These are phyloP conservation scores for Lepidocyrtinus sp. DNA, from an alignment of 2,888 invertebrate species.

Conservation along the genomic window DNA sequence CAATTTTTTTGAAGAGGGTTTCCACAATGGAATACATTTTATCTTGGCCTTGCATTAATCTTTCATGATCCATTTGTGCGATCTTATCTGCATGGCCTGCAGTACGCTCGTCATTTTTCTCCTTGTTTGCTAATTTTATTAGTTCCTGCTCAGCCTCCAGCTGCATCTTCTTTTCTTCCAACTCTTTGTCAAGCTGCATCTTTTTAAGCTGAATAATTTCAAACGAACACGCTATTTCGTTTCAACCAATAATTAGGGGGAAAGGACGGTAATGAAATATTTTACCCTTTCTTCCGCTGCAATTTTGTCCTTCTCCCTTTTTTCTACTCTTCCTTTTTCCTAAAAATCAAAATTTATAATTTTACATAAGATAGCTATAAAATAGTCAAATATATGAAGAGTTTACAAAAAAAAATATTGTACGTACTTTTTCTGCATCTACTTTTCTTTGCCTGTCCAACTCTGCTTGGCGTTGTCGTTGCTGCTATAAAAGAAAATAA, in stretches of 20 bases:
- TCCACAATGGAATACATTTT: conserved; percentile 27
- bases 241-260: background rate
- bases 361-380: background rate
- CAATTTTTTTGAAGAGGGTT: conserved; percentile 16
- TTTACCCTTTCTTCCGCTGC: background rate
- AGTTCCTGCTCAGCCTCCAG: conserved; percentile 8
- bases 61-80: background rate
- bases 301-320: background rate
- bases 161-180: background rate
- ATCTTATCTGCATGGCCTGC: background rate
- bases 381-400: background rate
- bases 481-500: background rate
- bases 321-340: background rate
- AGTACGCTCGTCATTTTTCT: conserved; percentile 18
- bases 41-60: background rate
- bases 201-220: background rate
- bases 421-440: background rate
- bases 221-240: background rate
- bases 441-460: background rate
- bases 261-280: background rate
- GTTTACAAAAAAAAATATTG: background rate
- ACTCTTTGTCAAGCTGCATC: background rate
- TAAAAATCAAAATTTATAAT: background rate
- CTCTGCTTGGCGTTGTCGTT: background rate
- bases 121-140: background rate